A percentile compares a stretch with the other conserved stretches of the same genome.
These are phyloP conservation scores for Tretioscincus oriximinensis DNA, from an alignment of 2,113 vertebrate species.

Conservation along the genomic window DNA sequence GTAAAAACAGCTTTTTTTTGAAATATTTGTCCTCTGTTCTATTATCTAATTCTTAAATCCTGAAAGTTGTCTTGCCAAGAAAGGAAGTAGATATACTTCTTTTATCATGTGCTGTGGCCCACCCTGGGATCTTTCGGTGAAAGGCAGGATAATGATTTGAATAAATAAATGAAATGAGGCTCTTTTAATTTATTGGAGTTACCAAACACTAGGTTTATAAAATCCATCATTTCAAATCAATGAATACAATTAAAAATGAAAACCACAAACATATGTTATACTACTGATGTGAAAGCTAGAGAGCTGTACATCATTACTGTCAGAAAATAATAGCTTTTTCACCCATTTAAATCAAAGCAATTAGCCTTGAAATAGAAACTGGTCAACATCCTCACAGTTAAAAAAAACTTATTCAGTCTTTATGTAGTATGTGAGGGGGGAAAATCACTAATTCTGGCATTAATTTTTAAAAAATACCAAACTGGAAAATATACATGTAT, in stretches of 20 bases:
- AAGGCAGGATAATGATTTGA: too few species aligned
- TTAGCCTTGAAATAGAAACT: constrained; percentile 1
- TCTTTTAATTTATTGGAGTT: neutral
- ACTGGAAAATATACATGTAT: neutral
- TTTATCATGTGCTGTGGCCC: too few species aligned
- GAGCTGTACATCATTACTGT: constrained; percentile 1
- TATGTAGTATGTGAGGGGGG: neutral
- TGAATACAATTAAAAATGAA: neutral
- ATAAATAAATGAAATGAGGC: neutral
- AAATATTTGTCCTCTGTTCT: accelerated
- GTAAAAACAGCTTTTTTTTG: neutral
- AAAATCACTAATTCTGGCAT: neutral
- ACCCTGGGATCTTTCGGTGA: too few species aligned
- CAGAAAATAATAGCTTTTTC: neutral
- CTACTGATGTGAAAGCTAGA: neutral
- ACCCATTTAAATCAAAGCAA: constrained; percentile 8
- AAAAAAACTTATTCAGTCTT: neutral
- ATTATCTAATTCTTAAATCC: neutral
- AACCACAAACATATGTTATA: neutral
- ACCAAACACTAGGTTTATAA: neutral
- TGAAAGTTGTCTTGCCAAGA: too few species aligned
- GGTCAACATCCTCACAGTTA: neutral
- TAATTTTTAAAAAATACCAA: neutral
- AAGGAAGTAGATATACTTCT: too few species aligned
- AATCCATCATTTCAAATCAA: constrained; percentile 18